Conservation (phyloP, 2,888 invertebrate genomes). For the Protodeltote pygarga region DNA sequence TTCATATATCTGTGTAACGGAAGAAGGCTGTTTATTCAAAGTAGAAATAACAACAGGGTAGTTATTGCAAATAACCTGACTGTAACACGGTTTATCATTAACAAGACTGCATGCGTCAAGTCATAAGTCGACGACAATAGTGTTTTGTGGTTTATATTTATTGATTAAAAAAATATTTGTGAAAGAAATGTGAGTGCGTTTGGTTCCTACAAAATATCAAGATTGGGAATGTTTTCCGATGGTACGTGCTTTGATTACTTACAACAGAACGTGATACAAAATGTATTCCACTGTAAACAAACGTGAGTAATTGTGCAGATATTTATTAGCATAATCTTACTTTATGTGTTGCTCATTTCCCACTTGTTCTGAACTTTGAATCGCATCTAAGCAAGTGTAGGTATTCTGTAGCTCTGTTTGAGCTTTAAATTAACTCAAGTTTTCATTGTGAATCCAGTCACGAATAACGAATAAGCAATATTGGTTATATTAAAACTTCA, state of each 20-base stretch:
- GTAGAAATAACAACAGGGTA: constrained; percentile 39
- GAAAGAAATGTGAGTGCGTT: constrained; percentile 12
- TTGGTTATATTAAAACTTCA: background rate
- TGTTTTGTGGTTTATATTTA: constrained; percentile 16
- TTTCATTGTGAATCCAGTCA: constrained; percentile 15
- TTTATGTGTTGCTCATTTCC: constrained; percentile 57
- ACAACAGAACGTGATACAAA: constrained; percentile 58
- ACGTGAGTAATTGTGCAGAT: constrained; percentile 63
- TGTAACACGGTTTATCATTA: constrained; percentile 25
- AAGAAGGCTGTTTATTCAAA: constrained; percentile 35
- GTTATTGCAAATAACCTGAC: constrained; percentile 24
- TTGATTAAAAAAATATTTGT: constrained; percentile 15
- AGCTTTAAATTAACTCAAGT: constrained; percentile 23
- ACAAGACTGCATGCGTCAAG: constrained; percentile 16
- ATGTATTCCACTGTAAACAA: constrained; percentile 63
- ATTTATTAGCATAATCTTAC: constrained; percentile 57
- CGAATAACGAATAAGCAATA: background rate
- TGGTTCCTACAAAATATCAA: constrained; percentile 42
- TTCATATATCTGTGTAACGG: constrained; percentile 30
- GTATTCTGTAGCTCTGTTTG: constrained; percentile 33
- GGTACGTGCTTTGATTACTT: constrained; percentile 58
- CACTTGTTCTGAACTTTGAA: constrained; percentile 58
- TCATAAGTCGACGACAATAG: too few species aligned
- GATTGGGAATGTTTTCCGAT: constrained; percentile 39
- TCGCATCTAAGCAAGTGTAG: constrained; percentile 41